Evolutionary conservation across 1,140 invertebrate genomes (phyloP).

Genomic region (Orchesella cincta): DNA sequence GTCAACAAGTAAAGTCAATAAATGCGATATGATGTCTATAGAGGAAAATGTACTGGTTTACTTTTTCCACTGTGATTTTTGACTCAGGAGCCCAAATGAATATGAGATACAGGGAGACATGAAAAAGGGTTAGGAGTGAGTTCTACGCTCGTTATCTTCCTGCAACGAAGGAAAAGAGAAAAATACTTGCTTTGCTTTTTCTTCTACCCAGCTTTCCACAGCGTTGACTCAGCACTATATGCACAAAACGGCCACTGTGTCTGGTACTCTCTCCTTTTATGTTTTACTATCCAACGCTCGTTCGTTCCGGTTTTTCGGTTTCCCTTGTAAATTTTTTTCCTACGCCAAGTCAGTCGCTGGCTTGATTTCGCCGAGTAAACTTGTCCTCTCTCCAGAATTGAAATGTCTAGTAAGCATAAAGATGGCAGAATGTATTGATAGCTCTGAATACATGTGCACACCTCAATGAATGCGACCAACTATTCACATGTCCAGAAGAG

Average conservation of each 20-base stretch:
- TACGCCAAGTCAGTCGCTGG: not conserved
- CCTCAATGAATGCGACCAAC: too few species aligned
- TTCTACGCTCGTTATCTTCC: not conserved
- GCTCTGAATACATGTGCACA: too few species aligned
- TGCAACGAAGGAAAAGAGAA: too few species aligned
- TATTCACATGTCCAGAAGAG: too few species aligned
- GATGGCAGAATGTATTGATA: too few species aligned
- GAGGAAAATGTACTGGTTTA: constrained; percentile 9
- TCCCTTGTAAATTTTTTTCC: not conserved
- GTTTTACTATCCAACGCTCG: too few species aligned
- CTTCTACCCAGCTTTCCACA: too few species aligned
- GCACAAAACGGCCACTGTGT: too few species aligned
- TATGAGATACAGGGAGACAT: not conserved
- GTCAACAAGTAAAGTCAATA: constrained; percentile 30
- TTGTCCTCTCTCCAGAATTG: constrained; percentile 5
- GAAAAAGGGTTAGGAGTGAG: not conserved
- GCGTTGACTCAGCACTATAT: too few species aligned
- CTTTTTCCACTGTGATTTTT: constrained; percentile 16
- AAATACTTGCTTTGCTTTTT: too few species aligned
- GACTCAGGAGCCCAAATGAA: not conserved
- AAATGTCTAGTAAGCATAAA: too few species aligned
- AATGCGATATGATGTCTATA: not conserved
- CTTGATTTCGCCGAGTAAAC: constrained; percentile 11
- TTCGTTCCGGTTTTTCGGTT: constrained; percentile 20
- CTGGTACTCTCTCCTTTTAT: too few species aligned